Base-by-base conservation (phyloP, 2,888 invertebrate genomes). In the Habroteleia sp. region DNA sequence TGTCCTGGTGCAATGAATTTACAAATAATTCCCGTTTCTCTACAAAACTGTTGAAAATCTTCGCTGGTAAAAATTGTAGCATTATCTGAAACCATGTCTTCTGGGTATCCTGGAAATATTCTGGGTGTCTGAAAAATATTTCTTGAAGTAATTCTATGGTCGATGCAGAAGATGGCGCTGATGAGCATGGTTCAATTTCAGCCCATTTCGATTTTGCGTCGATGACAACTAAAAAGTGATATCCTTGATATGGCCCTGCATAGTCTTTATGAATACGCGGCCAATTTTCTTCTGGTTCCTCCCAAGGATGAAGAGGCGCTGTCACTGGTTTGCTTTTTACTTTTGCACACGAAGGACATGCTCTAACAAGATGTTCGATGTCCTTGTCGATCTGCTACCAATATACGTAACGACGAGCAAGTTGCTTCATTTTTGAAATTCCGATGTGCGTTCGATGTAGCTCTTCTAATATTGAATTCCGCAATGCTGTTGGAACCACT, bases 261-360 rank as follows among this genome's bases (percentile, higher is more conserved):
- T 79, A 83, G 46, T 83, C 81, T 1, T 81, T 79, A 23, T 83
- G 83, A 1, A 83, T 63, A 20, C 82, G 44, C 41, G 82, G 74
- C 77, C 79, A 81, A 14, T 75, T 73, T 16, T 62, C 14, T 6
- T 74, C 58, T 20, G 79, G 79, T 56, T 66, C 74, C 2, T 48
- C 48, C 77, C 79, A 79, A 0, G 76, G 35, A 16, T 66, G 73
- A 4, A 79, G 14, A 1, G 52, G 50, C 0, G 68, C 66, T 35
- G 20, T 74, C 6, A 71, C 27, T 1, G 79, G 79, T 0, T 27
- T 73, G 7, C 42, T 58, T n/a, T 58, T 65, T 0, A 33, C 31
- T 8, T 69, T 54, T 1, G 37, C 25, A 20, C 76, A 79, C 1
- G 56, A 6, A 2, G 48, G 6, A 31, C 79, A 81, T 2, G 13